A percentile compares a stretch with the other conserved stretches of the same genome.
These are phyloP conservation scores for Andrena bucephala DNA, from an alignment of 2,888 invertebrate genomes.

Conservation along the genomic window DNA sequence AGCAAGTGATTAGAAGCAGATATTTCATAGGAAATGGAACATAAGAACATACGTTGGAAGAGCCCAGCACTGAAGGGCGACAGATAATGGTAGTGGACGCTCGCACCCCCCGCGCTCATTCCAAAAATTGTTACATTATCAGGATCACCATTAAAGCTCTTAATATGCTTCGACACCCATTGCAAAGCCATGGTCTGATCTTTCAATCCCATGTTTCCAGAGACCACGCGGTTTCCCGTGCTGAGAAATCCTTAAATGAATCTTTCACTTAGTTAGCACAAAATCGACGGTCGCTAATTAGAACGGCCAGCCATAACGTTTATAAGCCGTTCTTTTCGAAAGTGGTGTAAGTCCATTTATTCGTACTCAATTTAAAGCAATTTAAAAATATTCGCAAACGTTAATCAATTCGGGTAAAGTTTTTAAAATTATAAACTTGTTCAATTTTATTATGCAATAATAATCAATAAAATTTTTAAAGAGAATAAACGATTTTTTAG, in stretches of 20 bases:
- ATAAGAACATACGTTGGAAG: slow-evolving; percentile 72
- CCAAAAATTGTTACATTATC: slow-evolving; percentile 89
- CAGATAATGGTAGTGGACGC: slow-evolving; percentile 91
- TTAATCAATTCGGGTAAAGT: too few relatives aligned
- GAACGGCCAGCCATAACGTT: slow-evolving; percentile 42
- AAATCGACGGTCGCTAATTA: not conserved
- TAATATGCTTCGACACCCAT: slow-evolving; percentile 90
- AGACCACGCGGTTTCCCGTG: slow-evolving; percentile 89
- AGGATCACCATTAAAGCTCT: slow-evolving; percentile 90
- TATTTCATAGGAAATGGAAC: not conserved
- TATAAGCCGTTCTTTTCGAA: too few relatives aligned
- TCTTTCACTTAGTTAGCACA: slow-evolving; percentile 58
- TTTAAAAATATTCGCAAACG: too few relatives aligned
- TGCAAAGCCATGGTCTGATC: slow-evolving; percentile 90
- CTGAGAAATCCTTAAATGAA: slow-evolving; percentile 89
- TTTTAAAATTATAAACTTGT: too few relatives aligned
- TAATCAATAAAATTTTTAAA: too few relatives aligned
- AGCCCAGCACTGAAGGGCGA: slow-evolving; percentile 86
- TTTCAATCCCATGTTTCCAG: slow-evolving; percentile 91
- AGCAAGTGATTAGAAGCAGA: slow-evolving; percentile 67
- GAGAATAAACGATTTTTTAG: too few relatives aligned
- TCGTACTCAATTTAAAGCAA: too few relatives aligned
- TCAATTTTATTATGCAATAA: too few relatives aligned
- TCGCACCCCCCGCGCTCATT: slow-evolving; percentile 91
- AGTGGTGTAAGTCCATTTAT: too few relatives aligned